These are phyloP conservation scores for Dryocosmus kuriphilus DNA, from an alignment of 2,888 invertebrate genomes.

Conservation along the genomic window DNA sequence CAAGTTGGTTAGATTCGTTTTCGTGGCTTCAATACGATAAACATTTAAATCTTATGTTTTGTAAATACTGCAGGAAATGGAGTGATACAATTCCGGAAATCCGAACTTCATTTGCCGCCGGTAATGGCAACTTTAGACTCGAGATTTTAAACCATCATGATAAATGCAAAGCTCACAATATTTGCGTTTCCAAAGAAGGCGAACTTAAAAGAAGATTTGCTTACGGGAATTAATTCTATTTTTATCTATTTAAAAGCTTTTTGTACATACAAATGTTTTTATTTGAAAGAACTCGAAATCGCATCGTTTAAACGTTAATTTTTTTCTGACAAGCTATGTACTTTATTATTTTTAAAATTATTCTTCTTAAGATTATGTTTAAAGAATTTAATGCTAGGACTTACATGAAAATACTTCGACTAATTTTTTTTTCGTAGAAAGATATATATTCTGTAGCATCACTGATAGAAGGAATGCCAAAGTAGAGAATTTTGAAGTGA, in stretches of 20 bases:
- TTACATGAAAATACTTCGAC: not conserved
- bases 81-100: slow-evolving; percentile 84
- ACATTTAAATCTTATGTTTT: slow-evolving; percentile 84
- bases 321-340: not conserved
- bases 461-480: slow-evolving; percentile 55
- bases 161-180: slow-evolving; percentile 87
- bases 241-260: too few species aligned
- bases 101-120: slow-evolving; percentile 88
- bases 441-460: not conserved
- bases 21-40: slow-evolving; percentile 88
- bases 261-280: not conserved
- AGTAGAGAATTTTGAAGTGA: slow-evolving; percentile 56
- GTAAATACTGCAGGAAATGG: slow-evolving; percentile 87
- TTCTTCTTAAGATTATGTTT: not conserved
- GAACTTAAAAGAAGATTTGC: slow-evolving; percentile 60
- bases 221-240: slow-evolving; percentile 23
- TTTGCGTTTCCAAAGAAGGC: slow-evolving; percentile 81
- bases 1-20: slow-evolving; percentile 84
- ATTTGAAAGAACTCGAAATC: not conserved
- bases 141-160: slow-evolving; percentile 90
- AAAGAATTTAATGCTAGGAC: not conserved
- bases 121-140: slow-evolving; percentile 86
- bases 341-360: slow-evolving; percentile 6
- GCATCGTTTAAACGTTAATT: not conserved
- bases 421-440: not conserved